A percentile compares a stretch with the other conserved stretches of the same genome.
Evolutionary conservation across 2,888 invertebrate species (phyloP).

Genomic region (Morinoia aosen): DNA sequence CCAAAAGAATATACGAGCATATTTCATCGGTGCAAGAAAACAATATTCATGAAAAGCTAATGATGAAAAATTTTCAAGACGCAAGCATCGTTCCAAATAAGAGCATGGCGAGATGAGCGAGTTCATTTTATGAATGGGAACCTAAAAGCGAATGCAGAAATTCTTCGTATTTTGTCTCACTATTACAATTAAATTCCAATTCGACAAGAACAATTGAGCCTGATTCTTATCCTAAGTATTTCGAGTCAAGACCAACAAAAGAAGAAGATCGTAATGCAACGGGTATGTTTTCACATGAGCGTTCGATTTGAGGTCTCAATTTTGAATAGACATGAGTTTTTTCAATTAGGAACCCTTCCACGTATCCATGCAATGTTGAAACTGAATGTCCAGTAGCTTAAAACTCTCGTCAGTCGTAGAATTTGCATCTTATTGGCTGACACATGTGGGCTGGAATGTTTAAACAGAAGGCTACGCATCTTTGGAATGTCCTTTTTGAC

Average conservation of each 20-base stretch:
- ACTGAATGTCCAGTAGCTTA: background rate
- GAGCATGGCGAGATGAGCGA: background rate
- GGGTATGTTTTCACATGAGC: background rate
- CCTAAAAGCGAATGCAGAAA: background rate
- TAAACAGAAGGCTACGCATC: background rate
- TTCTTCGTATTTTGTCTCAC: background rate
- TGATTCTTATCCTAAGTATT: too few species aligned
- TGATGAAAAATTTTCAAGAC: background rate
- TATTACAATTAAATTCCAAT: too few species aligned
- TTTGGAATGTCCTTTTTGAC: background rate
- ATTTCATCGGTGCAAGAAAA: too few species aligned
- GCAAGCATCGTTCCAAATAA: background rate
- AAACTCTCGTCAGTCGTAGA: background rate
- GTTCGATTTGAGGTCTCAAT: background rate
- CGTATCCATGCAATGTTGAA: background rate
- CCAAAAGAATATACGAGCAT: background rate
- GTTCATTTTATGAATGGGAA: background rate
- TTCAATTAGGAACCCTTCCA: background rate
- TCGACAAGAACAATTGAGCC: too few species aligned
- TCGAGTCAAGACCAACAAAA: background rate
- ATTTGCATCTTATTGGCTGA: background rate
- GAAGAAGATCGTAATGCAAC: background rate
- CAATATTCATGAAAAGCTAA: too few species aligned
- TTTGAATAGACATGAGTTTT: background rate
- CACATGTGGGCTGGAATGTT: background rate